These are phyloP conservation scores for Ceratitis capitata DNA, from an alignment of 1,140 invertebrate species.

Conservation along the genomic window DNA sequence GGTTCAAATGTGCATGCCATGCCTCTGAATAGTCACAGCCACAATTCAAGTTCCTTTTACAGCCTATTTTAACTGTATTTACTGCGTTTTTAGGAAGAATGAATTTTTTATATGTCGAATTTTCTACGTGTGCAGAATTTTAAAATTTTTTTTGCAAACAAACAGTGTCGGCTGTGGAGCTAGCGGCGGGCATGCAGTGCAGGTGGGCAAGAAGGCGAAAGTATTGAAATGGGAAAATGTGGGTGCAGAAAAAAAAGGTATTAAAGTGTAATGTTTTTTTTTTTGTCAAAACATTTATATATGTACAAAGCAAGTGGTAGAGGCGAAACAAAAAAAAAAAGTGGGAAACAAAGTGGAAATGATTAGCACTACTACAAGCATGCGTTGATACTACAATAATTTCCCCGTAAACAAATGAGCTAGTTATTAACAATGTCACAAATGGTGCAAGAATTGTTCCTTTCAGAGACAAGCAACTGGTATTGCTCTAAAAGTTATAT, in stretches of 20 bases:
- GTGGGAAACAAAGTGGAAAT: neutral
- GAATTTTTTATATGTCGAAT: conserved; percentile 58
- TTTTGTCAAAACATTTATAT: neutral
- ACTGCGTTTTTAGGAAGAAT: conserved; percentile 57
- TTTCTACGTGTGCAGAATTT: conserved; percentile 10
- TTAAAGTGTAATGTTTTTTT: neutral
- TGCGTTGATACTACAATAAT: too few species aligned
- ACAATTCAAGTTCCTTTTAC: conserved; percentile 17
- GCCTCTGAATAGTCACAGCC: neutral
- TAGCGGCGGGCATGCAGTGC: neutral
- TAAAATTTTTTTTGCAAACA: neutral
- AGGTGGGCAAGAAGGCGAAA: neutral
- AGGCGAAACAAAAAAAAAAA: neutral
- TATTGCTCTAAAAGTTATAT: too few species aligned
- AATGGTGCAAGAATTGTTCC: too few species aligned
- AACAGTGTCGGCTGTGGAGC: neutral
- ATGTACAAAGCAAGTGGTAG: neutral
- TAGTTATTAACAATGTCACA: too few species aligned
- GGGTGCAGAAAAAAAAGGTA: neutral
- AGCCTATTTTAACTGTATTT: conserved; percentile 23
- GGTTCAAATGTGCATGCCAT: neutral
- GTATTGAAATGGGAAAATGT: neutral
- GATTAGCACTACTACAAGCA: neutral
- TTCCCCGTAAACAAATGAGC: too few species aligned
- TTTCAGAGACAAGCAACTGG: too few species aligned